Evolutionary conservation across 2,113 vertebrate genomes (phyloP).

Genomic region (Fulica atra): DNA sequence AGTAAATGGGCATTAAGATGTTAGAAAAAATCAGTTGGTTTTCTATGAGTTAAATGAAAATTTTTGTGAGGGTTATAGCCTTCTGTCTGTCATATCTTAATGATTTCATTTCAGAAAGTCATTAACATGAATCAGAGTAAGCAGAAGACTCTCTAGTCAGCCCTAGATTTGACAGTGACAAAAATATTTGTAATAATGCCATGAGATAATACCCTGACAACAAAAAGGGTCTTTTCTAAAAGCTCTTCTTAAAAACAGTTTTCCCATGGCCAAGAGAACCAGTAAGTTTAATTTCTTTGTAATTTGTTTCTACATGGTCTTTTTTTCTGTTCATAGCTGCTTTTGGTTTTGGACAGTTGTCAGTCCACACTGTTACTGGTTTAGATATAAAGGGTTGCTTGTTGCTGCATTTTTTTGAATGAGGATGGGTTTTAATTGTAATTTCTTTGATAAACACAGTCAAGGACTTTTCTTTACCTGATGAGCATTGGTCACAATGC

Average conservation of each 20-base stretch:
- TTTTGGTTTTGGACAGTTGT: background rate
- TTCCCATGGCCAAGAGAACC: background rate
- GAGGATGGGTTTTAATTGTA: background rate
- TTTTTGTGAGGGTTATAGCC: background rate
- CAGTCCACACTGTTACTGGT: background rate
- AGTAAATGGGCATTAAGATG: background rate
- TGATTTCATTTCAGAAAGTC: background rate
- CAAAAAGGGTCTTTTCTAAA: background rate
- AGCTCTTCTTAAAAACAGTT: background rate
- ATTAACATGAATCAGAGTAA: background rate
- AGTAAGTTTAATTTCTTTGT: background rate
- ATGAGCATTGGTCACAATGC: background rate
- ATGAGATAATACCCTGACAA: background rate
- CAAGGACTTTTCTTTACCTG: background rate
- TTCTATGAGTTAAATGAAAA: background rate
- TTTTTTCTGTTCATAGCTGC: background rate
- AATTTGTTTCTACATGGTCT: background rate
- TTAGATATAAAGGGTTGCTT: background rate
- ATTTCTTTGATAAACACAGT: background rate
- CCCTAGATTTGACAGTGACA: background rate
- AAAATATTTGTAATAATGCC: background rate
- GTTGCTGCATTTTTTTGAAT: background rate
- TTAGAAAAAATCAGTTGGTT: background rate
- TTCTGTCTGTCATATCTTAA: background rate
- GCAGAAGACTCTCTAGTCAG: background rate